These are phyloP conservation scores for Tachina fera DNA, from an alignment of 2,888 invertebrate genomes.

Conservation along the genomic window DNA sequence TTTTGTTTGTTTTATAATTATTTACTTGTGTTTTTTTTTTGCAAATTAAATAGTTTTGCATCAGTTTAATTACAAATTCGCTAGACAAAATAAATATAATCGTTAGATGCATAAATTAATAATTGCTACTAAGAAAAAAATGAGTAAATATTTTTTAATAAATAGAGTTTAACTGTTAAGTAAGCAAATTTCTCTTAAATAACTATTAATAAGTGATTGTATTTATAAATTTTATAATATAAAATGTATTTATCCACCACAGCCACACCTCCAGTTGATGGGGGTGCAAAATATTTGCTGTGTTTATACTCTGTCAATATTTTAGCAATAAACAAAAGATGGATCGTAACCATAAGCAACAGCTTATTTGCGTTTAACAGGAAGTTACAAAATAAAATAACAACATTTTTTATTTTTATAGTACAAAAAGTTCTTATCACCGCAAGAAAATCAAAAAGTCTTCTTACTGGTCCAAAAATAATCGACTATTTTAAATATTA, in stretches of 20 bases:
- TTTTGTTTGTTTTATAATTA: slow-evolving; percentile 14
- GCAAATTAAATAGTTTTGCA: slow-evolving; percentile 41
- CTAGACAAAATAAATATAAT: slow-evolving; percentile 57
- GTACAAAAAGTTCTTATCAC: no score
- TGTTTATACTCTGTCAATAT: slow-evolving; percentile 45
- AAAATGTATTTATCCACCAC: neutral
- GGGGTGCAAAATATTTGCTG: neutral
- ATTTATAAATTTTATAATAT: neutral
- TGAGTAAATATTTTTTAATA: slow-evolving; percentile 2
- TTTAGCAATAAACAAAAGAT: slow-evolving; percentile 11
- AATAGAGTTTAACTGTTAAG: slow-evolving; percentile 7
- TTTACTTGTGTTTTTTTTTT: slow-evolving; percentile 25
- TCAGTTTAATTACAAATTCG: slow-evolving; percentile 58
- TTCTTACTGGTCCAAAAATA: no score
- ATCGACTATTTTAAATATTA: no score
- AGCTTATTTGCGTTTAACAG: neutral
- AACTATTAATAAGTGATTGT: slow-evolving; percentile 1
- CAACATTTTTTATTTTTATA: no score
- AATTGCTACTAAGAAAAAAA: slow-evolving; percentile 21
- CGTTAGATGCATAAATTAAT: slow-evolving; percentile 57
- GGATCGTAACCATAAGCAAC: neutral
- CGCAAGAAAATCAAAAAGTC: no score
- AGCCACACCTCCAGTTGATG: slow-evolving; percentile 4
- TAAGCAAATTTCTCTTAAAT: neutral
- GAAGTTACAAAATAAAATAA: neutral